phyloP scores from a whole-genome alignment of 2,797 vertebrate species.

The Sparus aurata region DNA sequence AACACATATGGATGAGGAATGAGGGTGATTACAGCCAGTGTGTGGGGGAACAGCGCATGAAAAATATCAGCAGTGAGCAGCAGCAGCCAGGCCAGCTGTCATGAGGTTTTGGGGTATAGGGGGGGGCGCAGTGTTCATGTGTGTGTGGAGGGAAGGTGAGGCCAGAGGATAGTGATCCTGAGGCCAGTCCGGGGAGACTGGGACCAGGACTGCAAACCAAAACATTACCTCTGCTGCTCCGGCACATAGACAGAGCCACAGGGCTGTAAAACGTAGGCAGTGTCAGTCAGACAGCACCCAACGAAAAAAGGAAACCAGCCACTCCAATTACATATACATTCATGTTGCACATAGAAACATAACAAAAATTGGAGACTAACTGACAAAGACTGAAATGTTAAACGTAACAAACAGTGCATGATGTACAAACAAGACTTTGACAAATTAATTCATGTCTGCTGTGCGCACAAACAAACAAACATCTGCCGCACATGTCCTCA shows the following conservation, averaged over 20 bases:
- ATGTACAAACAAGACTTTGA: constrained; percentile 46
- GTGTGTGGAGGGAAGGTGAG: constrained; percentile 11
- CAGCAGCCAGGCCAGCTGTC: constrained; percentile 81
- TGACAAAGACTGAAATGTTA: constrained; percentile 70
- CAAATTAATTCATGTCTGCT: not conserved
- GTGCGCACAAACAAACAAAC: constrained; percentile 1
- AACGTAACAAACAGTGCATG: constrained; percentile 52
- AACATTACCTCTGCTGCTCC: constrained; percentile 86
- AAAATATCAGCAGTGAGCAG: constrained; percentile 78
- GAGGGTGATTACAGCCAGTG: constrained; percentile 45
- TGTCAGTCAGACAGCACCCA: constrained; percentile 74
- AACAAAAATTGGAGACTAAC: constrained; percentile 64
- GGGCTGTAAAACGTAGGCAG: constrained; percentile 83
- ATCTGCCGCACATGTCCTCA: not conserved
- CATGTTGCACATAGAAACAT: constrained; percentile 62
- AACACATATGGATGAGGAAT: constrained; percentile 37
- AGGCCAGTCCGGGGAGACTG: constrained; percentile 70
- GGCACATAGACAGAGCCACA: constrained; percentile 83
- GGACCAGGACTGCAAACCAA: constrained; percentile 70
- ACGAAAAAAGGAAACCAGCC: constrained; percentile 59
- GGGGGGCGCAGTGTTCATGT: constrained; percentile 28
- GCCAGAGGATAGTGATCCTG: constrained; percentile 78
- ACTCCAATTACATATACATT: constrained; percentile 32
- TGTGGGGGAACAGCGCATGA: constrained; percentile 56
- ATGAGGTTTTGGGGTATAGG: constrained; percentile 41